Evolutionary conservation across 2,888 invertebrate genomes (phyloP), one percentile per base, ranked within the genome.

Genomic region (Eueremaeus valkanovi): DNA sequence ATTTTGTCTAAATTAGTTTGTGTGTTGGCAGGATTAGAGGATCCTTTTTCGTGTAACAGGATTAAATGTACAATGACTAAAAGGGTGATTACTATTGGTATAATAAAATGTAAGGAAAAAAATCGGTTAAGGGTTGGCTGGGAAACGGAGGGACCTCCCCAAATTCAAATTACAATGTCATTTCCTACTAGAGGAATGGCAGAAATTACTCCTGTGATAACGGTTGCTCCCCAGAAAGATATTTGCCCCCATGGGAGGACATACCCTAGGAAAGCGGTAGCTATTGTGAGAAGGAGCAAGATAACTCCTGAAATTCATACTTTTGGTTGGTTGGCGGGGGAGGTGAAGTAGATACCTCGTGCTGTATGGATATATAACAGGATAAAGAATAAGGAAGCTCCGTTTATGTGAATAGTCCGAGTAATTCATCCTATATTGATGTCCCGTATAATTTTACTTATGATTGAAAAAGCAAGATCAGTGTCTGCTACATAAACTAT

Each of bases 241-340:
- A 91, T 91, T 89, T 91, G 90, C 9, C 90, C 90, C 84, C 90
- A 90, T 0, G 90, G 90, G 81, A 90, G 78, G 0, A 91, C 89
- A 85, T 92, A 92, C 0, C 90, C 91, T 86, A 91, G 85, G 83
- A 92, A 92, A 29, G 90, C 90, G 70, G 90, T 89, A 81, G 84
- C 88, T 87, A 91, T 91, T 78, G 87, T 83, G 82, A 88, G 73
- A 80, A 91, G 87, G 84, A 90, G 83, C 82, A 91, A 87, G 77
- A 88, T 84, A 72, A 89, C 84, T 73, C 90, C 90, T 0, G 87
- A 80, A 81, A 86, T 82, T 89, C 91, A 91, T 1, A 55, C 73
- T 0, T 89, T 88, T 78, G 85, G 83, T 77, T 84, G 85, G 81
- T 85, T 85, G 80, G 85, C 83, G 81, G 82, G 84, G 76, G 86